Conservation (phyloP, 1,140 invertebrate genomes). For the Panulirus ornatus region DNA sequence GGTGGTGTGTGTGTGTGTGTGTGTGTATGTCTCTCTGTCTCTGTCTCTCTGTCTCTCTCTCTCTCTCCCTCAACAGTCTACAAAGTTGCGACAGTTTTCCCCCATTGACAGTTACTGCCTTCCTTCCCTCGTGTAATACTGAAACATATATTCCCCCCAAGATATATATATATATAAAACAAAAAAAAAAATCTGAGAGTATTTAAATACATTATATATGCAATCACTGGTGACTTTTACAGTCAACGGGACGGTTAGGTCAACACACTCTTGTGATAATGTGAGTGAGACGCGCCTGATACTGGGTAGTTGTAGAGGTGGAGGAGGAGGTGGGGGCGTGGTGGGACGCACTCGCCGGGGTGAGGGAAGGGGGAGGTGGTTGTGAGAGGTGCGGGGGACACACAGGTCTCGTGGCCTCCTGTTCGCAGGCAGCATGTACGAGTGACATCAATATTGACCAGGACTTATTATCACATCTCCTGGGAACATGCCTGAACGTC, state of each 20-base stretch:
- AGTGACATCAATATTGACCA: not conserved
- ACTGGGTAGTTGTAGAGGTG: not conserved
- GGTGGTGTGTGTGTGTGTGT: not conserved
- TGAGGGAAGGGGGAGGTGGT: not conserved
- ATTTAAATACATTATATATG: slow-evolving; percentile 25
- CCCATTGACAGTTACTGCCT: not conserved
- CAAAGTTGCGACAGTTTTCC: slow-evolving; percentile 1
- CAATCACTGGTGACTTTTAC: slow-evolving; percentile 59
- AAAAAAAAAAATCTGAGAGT: slow-evolving; percentile 5
- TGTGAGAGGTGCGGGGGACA: not conserved
- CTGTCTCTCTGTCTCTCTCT: too few species aligned
- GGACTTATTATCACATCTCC: not conserved
- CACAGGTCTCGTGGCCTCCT: not conserved
- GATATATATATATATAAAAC: slow-evolving; percentile 22
- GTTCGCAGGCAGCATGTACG: not conserved
- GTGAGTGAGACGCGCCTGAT: slow-evolving; percentile 16
- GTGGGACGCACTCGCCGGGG: not conserved
- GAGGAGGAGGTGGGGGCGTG: not conserved
- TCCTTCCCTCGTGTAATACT: slow-evolving; percentile 34
- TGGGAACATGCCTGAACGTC: not conserved
- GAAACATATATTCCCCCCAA: slow-evolving; percentile 19
- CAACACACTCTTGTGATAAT: slow-evolving; percentile 63
- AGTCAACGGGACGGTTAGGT: slow-evolving; percentile 58
- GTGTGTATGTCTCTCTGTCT: not conserved
- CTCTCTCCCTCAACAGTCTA: too few species aligned